Conservation (phyloP, 2,888 invertebrate genomes). For the Phalangium opilio region DNA sequence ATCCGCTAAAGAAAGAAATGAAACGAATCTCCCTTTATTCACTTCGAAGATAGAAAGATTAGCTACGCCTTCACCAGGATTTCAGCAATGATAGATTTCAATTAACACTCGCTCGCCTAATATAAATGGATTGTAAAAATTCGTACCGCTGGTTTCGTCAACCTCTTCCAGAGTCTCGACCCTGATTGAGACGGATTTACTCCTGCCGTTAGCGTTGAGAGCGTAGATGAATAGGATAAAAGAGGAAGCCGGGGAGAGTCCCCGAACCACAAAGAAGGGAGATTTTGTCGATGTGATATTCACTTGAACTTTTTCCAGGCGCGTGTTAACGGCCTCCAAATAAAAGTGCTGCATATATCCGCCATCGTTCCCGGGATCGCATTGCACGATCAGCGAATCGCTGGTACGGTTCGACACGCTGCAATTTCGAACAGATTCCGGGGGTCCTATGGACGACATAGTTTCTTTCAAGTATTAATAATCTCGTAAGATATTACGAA, state of each 20-base stretch:
- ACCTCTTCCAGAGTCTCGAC: conserved; percentile 9
- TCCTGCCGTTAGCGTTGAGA: conserved; percentile 21
- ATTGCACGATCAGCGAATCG: conserved; percentile 67
- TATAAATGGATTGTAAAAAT: no score
- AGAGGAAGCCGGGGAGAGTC: conserved; percentile 17
- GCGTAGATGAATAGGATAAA: conserved; percentile 20
- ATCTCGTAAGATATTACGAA: no score
- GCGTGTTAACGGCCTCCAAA: conserved; percentile 44
- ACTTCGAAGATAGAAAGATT: no score
- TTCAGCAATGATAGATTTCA: no score
- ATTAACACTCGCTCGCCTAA: no score
- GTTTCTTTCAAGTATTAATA: no score
- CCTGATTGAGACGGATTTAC: conserved; percentile 17
- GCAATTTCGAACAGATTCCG: conserved; percentile 73
- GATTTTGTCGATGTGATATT: conserved; percentile 13
- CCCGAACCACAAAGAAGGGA: conserved; percentile 16
- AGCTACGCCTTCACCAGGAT: no score
- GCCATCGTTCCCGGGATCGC: conserved; percentile 75
- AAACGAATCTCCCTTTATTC: no score
- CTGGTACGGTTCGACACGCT: conserved; percentile 69
- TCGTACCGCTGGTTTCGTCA: no score
- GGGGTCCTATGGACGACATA: conserved; percentile 49
- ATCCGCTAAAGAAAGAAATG: no score
- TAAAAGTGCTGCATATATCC: conserved; percentile 73
- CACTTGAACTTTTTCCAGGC: conserved; percentile 13